Evolutionary conservation across 2,113 vertebrate species (phyloP).

Genomic region (Egretta garzetta): DNA sequence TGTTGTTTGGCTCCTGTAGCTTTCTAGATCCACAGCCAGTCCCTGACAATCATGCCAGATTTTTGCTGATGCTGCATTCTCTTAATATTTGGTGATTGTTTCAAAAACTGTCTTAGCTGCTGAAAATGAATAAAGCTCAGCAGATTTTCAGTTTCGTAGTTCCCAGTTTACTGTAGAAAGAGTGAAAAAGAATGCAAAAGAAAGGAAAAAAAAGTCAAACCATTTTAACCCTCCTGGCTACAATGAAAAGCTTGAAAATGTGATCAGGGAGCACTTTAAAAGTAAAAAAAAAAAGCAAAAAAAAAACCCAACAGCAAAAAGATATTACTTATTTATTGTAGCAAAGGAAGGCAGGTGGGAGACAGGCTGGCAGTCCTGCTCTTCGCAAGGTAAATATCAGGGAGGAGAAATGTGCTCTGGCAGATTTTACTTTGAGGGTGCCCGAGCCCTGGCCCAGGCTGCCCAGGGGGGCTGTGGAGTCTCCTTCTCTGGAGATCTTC

Average conservation of each 20-base stretch:
- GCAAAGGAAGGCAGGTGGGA: not conserved
- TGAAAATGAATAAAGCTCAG: not conserved
- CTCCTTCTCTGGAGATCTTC: no score
- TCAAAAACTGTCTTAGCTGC: not conserved
- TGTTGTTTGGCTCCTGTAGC: not conserved
- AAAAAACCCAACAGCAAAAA: not conserved
- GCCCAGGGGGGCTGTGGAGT: no score
- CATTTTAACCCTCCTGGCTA: not conserved
- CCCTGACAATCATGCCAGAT: not conserved
- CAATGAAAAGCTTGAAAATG: not conserved
- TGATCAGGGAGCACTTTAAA: not conserved
- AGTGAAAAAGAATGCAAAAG: not conserved
- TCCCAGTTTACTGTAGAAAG: not conserved
- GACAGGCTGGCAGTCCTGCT: not conserved
- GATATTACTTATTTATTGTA: not conserved
- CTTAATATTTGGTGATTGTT: not conserved
- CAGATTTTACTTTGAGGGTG: no score
- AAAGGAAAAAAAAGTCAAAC: fast-evolving
- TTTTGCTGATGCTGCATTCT: not conserved
- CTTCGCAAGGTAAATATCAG: not conserved
- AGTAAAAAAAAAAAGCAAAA: not conserved
- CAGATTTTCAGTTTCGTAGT: not conserved
- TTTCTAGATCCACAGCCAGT: not conserved
- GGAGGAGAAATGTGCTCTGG: not conserved
- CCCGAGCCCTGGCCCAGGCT: no score